Conservation (phyloP, 2,888 invertebrate genomes). For the Lithophane ornitopus region DNA sequence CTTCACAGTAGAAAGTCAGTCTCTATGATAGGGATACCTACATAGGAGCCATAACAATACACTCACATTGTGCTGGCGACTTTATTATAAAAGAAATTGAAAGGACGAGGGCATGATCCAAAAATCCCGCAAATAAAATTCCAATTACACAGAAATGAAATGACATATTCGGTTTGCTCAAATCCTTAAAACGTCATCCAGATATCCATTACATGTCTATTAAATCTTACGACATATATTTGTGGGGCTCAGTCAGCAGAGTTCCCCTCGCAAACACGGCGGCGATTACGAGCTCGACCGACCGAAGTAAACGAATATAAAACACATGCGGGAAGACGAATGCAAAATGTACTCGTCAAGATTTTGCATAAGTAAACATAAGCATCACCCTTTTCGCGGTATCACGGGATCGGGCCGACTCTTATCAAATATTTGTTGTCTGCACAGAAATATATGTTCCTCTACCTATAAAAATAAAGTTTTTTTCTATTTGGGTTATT, state of each 20-base stretch:
- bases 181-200: slow-evolving; percentile 91
- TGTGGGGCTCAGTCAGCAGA: slow-evolving; percentile 89
- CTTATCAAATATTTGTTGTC: slow-evolving; percentile 68
- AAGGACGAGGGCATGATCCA: slow-evolving; percentile 84
- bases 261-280: slow-evolving; percentile 90
- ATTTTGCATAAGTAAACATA: slow-evolving; percentile 90
- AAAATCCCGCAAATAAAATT: slow-evolving; percentile 89
- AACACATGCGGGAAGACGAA: slow-evolving; percentile 90
- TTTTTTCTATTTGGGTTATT: neutral
- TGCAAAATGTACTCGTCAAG: slow-evolving; percentile 89
- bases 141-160: slow-evolving; percentile 87
- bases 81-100: slow-evolving; percentile 61
- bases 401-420: slow-evolving; percentile 50
- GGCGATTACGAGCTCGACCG: slow-evolving; percentile 89
- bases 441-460: slow-evolving; percentile 32
- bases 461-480: slow-evolving; percentile 8
- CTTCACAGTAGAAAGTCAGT: slow-evolving; percentile 3
- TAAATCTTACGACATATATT: slow-evolving; percentile 91
- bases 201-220: slow-evolving; percentile 91
- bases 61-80: slow-evolving; percentile 36
- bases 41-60: slow-evolving; percentile 44
- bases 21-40: neutral
- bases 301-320: slow-evolving; percentile 91
- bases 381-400: slow-evolving; percentile 79
- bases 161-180: slow-evolving; percentile 91